These are phyloP conservation scores for Lacanobia wlatinum DNA, from an alignment of 2,888 invertebrate genomes.

Conservation along the genomic window DNA sequence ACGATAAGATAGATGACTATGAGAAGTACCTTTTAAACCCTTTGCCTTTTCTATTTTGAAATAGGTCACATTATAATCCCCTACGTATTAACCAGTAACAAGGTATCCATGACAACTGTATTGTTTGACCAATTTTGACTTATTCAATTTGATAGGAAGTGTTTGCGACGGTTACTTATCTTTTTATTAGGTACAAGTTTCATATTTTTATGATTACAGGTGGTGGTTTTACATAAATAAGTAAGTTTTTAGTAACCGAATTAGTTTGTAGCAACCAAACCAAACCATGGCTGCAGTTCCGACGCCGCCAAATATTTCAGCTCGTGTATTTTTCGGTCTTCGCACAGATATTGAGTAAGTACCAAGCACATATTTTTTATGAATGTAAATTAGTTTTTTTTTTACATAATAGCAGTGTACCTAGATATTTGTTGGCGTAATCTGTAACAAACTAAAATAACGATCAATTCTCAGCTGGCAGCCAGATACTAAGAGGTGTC, in stretches of 20 bases:
- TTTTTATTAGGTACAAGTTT: constrained; percentile 23
- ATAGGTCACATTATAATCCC: constrained; percentile 27
- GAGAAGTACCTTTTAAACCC: no score
- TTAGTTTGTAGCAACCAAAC: no score
- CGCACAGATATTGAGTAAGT: constrained; percentile 91
- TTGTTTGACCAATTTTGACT: constrained; percentile 23
- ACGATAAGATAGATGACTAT: neutral
- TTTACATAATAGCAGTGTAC: constrained; percentile 19
- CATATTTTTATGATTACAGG: constrained; percentile 47
- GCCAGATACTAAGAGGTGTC: neutral
- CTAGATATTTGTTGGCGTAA: constrained; percentile 4
- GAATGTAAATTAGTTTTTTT: constrained; percentile 22
- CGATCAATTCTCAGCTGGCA: constrained; percentile 26
- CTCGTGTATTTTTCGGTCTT: constrained; percentile 92
- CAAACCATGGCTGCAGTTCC: constrained; percentile 75
- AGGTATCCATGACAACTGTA: constrained; percentile 62
- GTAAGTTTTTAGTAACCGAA: constrained; percentile 56
- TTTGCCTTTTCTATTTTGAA: constrained; percentile 11
- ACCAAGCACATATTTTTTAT: constrained; percentile 17
- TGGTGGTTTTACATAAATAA: constrained; percentile 60
- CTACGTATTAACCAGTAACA: constrained; percentile 1
- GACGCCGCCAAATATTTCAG: constrained; percentile 90
- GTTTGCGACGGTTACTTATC: constrained; percentile 10
- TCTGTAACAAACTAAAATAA: constrained; percentile 6
- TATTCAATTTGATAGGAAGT: constrained; percentile 23